Base-by-base conservation (phyloP, 2,797 vertebrate species). In the Luscinia luscinia region DNA sequence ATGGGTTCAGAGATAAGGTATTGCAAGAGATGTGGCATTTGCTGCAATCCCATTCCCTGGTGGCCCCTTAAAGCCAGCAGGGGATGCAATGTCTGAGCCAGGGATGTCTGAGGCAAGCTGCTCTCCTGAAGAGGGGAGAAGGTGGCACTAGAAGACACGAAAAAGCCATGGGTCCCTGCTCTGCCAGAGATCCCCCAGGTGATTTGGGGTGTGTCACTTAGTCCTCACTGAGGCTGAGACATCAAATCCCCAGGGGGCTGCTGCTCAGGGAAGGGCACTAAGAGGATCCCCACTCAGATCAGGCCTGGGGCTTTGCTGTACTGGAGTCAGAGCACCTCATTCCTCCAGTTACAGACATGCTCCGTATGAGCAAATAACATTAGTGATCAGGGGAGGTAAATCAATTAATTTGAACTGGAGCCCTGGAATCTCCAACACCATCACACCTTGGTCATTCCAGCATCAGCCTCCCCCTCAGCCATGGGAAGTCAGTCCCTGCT, bases 191-290 rank as follows among this genome's bases (percentile, higher is more conserved):
- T 86, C 69, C 27, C 26, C 36, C 32, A 15, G 36, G 6, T 84
- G 73, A 51, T 41, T 90, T 73, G 38, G 62, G 24, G 11, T 23
- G 9, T 23, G 17, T 72, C 55, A 73, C 30, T 5, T 9, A 36
- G 23, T 32, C 34, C 89, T 67, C 30, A 13, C 19, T 0, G 1
- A 23, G 36, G 6, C n/a, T 72, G 38, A 85, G 38, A 24, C 26
- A 55, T 6, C 43, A 74, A 0, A 2, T 41, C 3, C 28, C 27
- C 19, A 41, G 5, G 24, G 0, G 1, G n/a, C 12, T 55, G 36
- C 28, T 38, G 36, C 58, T 52, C 2, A 1, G 9, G 27, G 61
- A 70, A 75, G 3, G 6, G 2, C 6, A 1, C 24, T 28, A 3
- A 58, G 17, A 84, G 15, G 11, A 62, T 70, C 26, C 12, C 27